phyloP scores from a whole-genome alignment of 2,797 vertebrate genomes.

The Arremon brunneinucha region DNA sequence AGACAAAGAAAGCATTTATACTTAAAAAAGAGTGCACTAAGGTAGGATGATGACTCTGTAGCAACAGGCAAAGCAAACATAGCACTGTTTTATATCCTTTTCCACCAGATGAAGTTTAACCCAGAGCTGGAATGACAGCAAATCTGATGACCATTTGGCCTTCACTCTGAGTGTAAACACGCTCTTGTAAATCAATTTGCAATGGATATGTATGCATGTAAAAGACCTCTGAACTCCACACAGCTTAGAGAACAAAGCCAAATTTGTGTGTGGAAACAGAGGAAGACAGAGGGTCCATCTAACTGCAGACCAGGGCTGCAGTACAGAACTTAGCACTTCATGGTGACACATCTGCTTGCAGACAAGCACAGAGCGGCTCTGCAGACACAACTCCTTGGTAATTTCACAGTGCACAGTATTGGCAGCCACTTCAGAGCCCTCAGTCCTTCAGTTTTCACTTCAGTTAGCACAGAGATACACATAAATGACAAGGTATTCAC shows the following conservation, averaged over 20 bases:
- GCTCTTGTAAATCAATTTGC: not conserved
- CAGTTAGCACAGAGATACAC: not conserved
- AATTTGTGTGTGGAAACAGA: not conserved
- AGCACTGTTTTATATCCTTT: not conserved
- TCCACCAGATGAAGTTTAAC: not conserved
- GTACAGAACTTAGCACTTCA: not conserved
- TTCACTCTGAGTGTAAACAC: not conserved
- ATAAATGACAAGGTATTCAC: not conserved
- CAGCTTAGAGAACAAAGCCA: not conserved
- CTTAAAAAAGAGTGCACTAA: not conserved
- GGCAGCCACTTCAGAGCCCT: not conserved
- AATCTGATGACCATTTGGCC: not conserved
- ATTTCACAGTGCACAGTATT: not conserved
- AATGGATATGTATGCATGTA: not conserved
- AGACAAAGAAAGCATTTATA: not conserved
- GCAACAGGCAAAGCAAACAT: slow-evolving; percentile 10
- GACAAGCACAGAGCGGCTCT: not conserved
- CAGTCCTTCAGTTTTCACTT: not conserved
- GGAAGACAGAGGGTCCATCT: not conserved
- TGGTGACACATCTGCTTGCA: accelerated
- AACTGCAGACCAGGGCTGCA: not conserved
- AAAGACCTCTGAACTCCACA: not conserved
- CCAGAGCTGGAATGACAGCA: not conserved
- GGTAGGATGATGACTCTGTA: not conserved
- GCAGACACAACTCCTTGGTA: not conserved